Evolutionary conservation across 64 coral and sea anemone genomes (phyloP), one percentile per base, ranked within the genome.

Genomic region (Dendrophyllia cribrosa): DNA sequence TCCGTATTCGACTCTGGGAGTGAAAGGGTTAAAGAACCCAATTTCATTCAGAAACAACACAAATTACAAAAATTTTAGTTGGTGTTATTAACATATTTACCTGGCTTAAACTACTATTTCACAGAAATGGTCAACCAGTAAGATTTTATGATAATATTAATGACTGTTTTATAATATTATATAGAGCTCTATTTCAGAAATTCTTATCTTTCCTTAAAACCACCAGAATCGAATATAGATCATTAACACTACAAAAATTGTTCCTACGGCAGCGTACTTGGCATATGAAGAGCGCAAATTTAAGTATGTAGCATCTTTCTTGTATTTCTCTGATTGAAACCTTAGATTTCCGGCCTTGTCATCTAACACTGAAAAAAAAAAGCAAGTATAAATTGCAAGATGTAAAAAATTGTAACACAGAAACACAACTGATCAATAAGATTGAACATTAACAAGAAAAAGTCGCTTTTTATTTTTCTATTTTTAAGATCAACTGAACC

Each of bases 191-290:
- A 58, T 71, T 70, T 82, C 56, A 82, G 19, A n/a, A 84, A 85
- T n/a, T 55, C 12, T 69, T 17, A n/a, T 5, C 11, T 74, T 65
- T 58, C 67, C 75, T 96, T 44, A 99, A 83, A 99, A 96, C 94
- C 94, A 99, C 97, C 97, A 99, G 79, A 96, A 99, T 86, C 94
- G 90, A 59, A 99, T 60, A 86, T 99, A 99, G 67, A 99, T 99
- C 69, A 99, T 77, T 11, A 99, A 68, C 71, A 99, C 96, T 48
- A 95, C 70, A 72, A 92, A 85, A 66, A 99, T 92, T 51, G 96
- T 91, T 47, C 90, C 97, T 71, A 99, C 72, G 9, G 97, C 97
- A 67, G 97, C 97, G 67, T 99, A 99, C 86, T 99, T 99, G 65
- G 97, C 97, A 88, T 99, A 99, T 14, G 94, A 83, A 46, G 97